These are phyloP conservation scores for Lacerta agilis DNA, from an alignment of 2,797 vertebrate genomes.

Conservation along the genomic window DNA sequence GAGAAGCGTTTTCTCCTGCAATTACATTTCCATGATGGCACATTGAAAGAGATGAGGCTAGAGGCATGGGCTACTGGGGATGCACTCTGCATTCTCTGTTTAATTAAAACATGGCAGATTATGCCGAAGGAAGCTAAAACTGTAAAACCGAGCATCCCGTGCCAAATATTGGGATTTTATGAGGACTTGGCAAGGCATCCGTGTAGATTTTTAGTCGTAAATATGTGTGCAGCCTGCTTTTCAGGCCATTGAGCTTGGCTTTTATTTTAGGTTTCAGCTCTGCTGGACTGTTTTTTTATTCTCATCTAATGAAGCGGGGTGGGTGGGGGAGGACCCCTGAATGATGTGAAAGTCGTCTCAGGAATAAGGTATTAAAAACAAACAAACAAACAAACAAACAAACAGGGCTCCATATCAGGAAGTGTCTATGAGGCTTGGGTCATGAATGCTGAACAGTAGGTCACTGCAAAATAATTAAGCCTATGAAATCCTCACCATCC, in stretches of 20 bases:
- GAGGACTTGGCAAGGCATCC: conserved; percentile 47
- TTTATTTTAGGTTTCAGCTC: conserved; percentile 42
- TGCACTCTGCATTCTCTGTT: conserved; percentile 50
- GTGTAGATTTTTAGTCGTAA: conserved; percentile 43
- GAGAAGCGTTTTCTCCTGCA: not conserved
- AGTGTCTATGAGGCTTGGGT: conserved; percentile 18
- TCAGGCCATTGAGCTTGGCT: conserved; percentile 37
- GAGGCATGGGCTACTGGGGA: conserved; percentile 33
- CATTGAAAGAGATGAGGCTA: conserved; percentile 31
- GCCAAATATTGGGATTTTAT: conserved; percentile 61
- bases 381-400: conserved; percentile 8
- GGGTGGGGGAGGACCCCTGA: not conserved
- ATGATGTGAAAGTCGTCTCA: conserved; percentile 34
- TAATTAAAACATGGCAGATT: conserved; percentile 59
- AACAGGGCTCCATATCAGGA: not conserved
- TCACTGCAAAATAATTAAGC: conserved; percentile 7
- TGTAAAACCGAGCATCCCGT: conserved; percentile 16
- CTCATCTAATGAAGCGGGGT: conserved; percentile 26
- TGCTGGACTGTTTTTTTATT: conserved; percentile 40
- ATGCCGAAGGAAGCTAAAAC: conserved; percentile 49
- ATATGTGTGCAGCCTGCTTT: conserved; percentile 37
- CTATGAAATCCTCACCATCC: conserved; percentile 18
- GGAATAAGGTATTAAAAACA: not conserved
- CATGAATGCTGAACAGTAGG: conserved; percentile 5
- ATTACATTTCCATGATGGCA: accelerated